Conservation (phyloP, 2,888 invertebrate genomes). For the Corbicula japonica region DNA sequence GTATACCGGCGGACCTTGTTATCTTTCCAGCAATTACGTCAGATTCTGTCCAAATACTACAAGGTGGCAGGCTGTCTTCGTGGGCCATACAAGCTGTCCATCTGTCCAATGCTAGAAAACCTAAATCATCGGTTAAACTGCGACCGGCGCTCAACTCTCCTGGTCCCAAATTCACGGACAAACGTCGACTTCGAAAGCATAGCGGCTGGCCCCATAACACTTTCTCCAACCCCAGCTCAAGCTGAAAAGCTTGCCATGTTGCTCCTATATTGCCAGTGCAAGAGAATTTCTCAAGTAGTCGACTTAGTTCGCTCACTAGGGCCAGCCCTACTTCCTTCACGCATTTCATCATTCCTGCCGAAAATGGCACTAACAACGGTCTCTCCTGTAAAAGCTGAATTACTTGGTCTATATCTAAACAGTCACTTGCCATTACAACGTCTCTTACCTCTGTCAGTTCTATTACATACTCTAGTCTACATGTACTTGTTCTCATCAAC, state of each 20-base stretch:
- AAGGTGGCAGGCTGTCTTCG: no score
- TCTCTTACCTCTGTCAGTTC: neutral
- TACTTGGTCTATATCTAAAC: neutral
- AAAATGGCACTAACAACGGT: conserved; percentile 10
- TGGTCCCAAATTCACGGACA: conserved; percentile 14
- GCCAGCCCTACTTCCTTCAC: neutral
- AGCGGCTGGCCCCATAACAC: conserved; percentile 16
- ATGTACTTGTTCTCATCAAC: neutral
- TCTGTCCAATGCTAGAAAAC: neutral
- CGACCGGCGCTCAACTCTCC: neutral
- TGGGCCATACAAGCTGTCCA: neutral
- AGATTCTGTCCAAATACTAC: no score
- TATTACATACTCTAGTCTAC: conserved; percentile 5
- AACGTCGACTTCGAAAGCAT: neutral
- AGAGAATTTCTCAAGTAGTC: neutral
- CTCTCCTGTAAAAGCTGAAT: neutral
- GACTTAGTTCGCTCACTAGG: neutral
- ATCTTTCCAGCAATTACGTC: no score
- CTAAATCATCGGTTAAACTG: conserved; percentile 8
- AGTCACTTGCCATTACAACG: neutral
- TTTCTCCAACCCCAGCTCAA: conserved; percentile 10
- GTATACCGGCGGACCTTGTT: no score
- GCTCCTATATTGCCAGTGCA: neutral
- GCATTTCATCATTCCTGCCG: neutral
- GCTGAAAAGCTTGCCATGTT: conserved; percentile 3